Percentiles rank a stretch among this genome's conserved stretches.
Evolutionary conservation across 1,140 invertebrate species (phyloP).

Genomic region (honey bee (Apis mellifera)): Amel_HAv3.1 CM009936.2:15641001-15641500

Average conservation of each 20-base stretch:
- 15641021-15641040: neutral
- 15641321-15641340: slow-evolving; percentile 1
- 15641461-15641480: slow-evolving; percentile 40
- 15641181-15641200: slow-evolving; percentile 67
- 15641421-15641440: neutral
- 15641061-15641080: slow-evolving; percentile 70
- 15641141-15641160: slow-evolving; percentile 67
- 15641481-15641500: neutral
- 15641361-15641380: slow-evolving; percentile 13
- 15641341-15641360: neutral
- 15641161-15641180: slow-evolving; percentile 67
- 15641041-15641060: slow-evolving; percentile 14
- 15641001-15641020: neutral
- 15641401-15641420: neutral
- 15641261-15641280: neutral
- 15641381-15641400: neutral
- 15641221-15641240: slow-evolving; percentile 70
- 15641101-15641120: slow-evolving; percentile 60
- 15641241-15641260: slow-evolving; percentile 27
- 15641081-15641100: slow-evolving; percentile 74
- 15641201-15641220: slow-evolving; percentile 67
- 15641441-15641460: slow-evolving; percentile 24
- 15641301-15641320: neutral
- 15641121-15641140: slow-evolving; percentile 68
- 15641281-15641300: neutral